Conservation (phyloP, 2,797 vertebrate species). For the Schizothorax lantsangensis region DNA sequence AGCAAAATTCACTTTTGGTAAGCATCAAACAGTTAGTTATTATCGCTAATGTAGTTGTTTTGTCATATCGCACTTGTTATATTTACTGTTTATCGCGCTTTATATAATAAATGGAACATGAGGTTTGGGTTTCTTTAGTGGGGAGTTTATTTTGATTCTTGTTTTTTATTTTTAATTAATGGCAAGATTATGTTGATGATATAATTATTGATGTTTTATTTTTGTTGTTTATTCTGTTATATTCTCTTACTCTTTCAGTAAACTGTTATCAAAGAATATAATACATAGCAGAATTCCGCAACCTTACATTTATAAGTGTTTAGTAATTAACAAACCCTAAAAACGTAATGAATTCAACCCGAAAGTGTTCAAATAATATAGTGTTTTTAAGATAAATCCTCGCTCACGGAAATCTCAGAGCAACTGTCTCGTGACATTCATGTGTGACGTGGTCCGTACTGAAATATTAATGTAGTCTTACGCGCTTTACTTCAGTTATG, state of each 20-base stretch:
- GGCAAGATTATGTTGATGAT: not conserved
- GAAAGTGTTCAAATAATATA: not conserved
- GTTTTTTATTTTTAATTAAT: not conserved
- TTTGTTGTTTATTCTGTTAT: not conserved
- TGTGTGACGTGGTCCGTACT: conserved; percentile 73
- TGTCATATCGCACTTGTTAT: conserved; percentile 24
- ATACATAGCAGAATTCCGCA: not conserved
- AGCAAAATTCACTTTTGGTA: conserved; percentile 73
- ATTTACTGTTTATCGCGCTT: conserved; percentile 28
- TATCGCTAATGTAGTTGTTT: not conserved
- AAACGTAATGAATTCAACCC: not conserved
- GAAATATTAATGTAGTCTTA: conserved; percentile 76
- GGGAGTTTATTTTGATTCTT: conserved; percentile 6
- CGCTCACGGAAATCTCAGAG: not conserved
- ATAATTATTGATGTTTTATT: not conserved
- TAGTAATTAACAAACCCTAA: not conserved
- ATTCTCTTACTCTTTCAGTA: not conserved
- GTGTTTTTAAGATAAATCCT: not conserved
- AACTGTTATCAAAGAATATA: not conserved
- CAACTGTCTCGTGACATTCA: conserved; percentile 16
- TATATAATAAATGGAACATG: conserved; percentile 27
- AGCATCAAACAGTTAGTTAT: conserved; percentile 50
- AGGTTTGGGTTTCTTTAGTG: conserved; percentile 8
- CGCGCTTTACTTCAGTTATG: conserved; percentile 69
- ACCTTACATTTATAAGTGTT: not conserved